phyloP scores from a whole-genome alignment of 2,113 vertebrate species.

The Oncorhynchus kisutch region DNA sequence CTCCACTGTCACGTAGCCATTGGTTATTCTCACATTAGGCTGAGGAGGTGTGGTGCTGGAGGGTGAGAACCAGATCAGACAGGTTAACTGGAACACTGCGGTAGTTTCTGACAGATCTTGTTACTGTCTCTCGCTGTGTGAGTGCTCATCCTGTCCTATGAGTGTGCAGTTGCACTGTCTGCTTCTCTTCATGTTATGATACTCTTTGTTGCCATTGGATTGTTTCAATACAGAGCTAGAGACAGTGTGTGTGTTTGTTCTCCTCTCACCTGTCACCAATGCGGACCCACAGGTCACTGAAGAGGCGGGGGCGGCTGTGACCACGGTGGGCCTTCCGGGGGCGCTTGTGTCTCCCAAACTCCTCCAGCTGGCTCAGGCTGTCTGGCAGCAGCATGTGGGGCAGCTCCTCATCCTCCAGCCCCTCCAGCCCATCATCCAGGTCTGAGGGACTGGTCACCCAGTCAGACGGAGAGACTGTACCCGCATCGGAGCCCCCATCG shows the following conservation, averaged over 20 bases:
- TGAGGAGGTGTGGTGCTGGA: constrained; percentile 79
- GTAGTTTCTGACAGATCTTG: not conserved
- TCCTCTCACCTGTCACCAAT: constrained; percentile 88
- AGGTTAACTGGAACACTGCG: not conserved
- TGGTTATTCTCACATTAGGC: constrained; percentile 80
- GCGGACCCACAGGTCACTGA: constrained; percentile 98
- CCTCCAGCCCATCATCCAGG: constrained; percentile 3
- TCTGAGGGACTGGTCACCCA: constrained; percentile 39
- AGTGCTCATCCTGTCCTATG: no score
- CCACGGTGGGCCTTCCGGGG: constrained; percentile 81
- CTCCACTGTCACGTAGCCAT: constrained; percentile 82
- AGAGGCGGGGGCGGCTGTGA: constrained; percentile 78
- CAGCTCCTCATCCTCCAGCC: constrained; percentile 79
- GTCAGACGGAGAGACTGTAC: constrained; percentile 23
- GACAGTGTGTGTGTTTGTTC: no score
- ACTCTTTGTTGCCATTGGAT: no score
- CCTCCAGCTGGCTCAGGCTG: constrained; percentile 96
- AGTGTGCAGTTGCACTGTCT: no score
- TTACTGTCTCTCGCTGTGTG: not conserved
- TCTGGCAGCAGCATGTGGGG: constrained; percentile 91
- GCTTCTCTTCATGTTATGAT: no score
- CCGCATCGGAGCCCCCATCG: constrained; percentile 17
- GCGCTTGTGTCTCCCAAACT: constrained; percentile 91
- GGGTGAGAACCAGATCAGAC: not conserved
- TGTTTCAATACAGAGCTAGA: no score